Base-by-base conservation (phyloP, 2,797 vertebrate species). In the Pseudomugil gertrudae region DNA sequence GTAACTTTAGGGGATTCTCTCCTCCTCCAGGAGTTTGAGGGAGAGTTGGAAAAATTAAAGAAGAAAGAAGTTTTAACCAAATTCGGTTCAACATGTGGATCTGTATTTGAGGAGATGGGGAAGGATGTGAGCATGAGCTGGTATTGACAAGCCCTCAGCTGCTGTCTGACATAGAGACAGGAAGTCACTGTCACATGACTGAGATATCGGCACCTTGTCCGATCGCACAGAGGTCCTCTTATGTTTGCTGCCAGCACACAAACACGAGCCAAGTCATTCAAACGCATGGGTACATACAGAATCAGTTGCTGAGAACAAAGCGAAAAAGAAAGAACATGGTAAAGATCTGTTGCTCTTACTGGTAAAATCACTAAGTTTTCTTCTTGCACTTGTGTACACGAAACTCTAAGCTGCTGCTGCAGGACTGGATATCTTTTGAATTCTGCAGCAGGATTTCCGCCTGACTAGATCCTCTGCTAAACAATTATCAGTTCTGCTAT, bases 161-260 rank as follows among this genome's bases (percentile, higher is more conserved):
- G 82, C 79, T 78, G 89, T 89, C 82, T 86, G 89, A 88, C 76
- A 72, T 17, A 57, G 74, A 84, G 93, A 92, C 92, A 92, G 87
- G 85, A 92, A 92, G 89, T 93, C 92, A 89, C 83, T 89, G 91
- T 93, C 92, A 94, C 93, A 91, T 92, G 88, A 93, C 87, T 86
- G 72, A 80, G 86, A 79, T 93, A 94, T 94, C 74, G 93, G 92
- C 93, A 94, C 84, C 86, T 93, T 89, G 88, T 93, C 92, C 84
- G 67, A 85, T 91, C 81, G 82, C 84, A 87, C 86, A 72, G 79
- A 88, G 71, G 83, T 81, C 85, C 84, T 87, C 88, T 89, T 90
- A 81, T 91, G 90, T 92, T 91, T 91, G 86, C 87, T 91, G 89
- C 84, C 90, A 90, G 83, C 82, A 57, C 82, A 57, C 66, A 85